phyloP scores from a whole-genome alignment of 2,113 vertebrate species.

The Glareola pratincola region DNA sequence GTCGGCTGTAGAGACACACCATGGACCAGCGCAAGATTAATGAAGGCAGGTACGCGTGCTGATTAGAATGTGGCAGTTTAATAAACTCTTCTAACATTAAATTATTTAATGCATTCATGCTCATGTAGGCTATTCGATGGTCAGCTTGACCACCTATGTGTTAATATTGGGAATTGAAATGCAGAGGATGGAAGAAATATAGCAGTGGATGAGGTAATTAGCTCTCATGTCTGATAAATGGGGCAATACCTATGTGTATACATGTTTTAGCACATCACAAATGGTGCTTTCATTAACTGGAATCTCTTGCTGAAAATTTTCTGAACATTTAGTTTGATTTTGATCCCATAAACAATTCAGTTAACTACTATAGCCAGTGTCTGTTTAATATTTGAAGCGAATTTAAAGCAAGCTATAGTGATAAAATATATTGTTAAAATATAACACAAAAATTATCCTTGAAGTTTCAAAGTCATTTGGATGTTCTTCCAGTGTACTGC shows the following conservation, averaged over 20 bases:
- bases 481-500: slow-evolving; percentile 42
- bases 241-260: slow-evolving; percentile 95
- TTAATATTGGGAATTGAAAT: slow-evolving; percentile 96
- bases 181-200: slow-evolving; percentile 91
- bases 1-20: slow-evolving; percentile 80
- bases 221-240: slow-evolving; percentile 97
- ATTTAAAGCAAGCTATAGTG: slow-evolving; percentile 66
- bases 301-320: slow-evolving; percentile 83
- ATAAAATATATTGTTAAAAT: slow-evolving; percentile 68
- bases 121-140: slow-evolving; percentile 91
- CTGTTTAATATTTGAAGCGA: slow-evolving; percentile 70
- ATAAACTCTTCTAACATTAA: slow-evolving; percentile 93
- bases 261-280: slow-evolving; percentile 91
- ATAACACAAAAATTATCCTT: slow-evolving; percentile 64
- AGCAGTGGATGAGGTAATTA: slow-evolving; percentile 93
- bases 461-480: slow-evolving; percentile 52
- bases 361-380: slow-evolving; percentile 59
- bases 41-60: slow-evolving; percentile 87
- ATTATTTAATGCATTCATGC: slow-evolving; percentile 99
- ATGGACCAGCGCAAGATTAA: slow-evolving; percentile 90
- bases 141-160: slow-evolving; percentile 92
- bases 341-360: slow-evolving; percentile 73
- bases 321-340: slow-evolving; percentile 83
- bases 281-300: slow-evolving; percentile 89
- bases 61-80: slow-evolving; percentile 92